Conservation (phyloP, 2,797 vertebrate species). For the Sebastes matsubarae region DNA sequence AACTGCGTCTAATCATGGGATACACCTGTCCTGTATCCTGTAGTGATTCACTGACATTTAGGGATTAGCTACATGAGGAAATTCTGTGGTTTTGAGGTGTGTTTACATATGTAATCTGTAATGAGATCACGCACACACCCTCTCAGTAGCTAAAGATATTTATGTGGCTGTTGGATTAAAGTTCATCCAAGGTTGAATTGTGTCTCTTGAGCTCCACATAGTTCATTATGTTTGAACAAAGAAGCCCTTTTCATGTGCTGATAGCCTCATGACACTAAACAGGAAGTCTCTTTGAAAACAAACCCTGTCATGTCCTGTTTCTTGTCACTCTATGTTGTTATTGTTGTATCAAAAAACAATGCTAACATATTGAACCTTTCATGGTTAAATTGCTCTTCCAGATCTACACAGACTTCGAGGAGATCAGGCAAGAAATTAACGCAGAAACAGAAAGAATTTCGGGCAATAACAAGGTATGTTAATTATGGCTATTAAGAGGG, state of each 20-base stretch:
- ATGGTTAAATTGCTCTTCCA: constrained; percentile 58
- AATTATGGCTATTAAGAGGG: background rate
- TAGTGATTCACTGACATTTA: constrained; percentile 5
- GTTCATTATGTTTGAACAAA: constrained; percentile 27
- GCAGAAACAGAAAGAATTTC: constrained; percentile 95
- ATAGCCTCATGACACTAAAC: background rate
- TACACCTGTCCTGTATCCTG: background rate
- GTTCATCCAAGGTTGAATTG: constrained; percentile 5
- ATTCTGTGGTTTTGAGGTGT: background rate
- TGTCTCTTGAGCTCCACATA: background rate
- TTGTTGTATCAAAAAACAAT: background rate
- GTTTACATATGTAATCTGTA: constrained; percentile 8
- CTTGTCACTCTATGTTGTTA: background rate
- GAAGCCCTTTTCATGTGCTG: constrained; percentile 6
- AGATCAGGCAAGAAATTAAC: constrained; percentile 97
- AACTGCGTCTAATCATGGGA: background rate
- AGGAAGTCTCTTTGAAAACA: constrained; percentile 6
- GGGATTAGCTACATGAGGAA: background rate
- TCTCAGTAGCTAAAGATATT: constrained; percentile 39
- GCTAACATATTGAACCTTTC: background rate
- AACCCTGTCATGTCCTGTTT: background rate
- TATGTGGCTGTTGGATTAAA: constrained; percentile 14
- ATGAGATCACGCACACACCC: constrained; percentile 11
- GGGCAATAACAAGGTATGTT: constrained; percentile 93
- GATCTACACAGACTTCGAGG: constrained; percentile 95